Evolutionary conservation across 2,113 vertebrate species (phyloP).

Genomic region (Psammodynastes pulverulentus): DNA sequence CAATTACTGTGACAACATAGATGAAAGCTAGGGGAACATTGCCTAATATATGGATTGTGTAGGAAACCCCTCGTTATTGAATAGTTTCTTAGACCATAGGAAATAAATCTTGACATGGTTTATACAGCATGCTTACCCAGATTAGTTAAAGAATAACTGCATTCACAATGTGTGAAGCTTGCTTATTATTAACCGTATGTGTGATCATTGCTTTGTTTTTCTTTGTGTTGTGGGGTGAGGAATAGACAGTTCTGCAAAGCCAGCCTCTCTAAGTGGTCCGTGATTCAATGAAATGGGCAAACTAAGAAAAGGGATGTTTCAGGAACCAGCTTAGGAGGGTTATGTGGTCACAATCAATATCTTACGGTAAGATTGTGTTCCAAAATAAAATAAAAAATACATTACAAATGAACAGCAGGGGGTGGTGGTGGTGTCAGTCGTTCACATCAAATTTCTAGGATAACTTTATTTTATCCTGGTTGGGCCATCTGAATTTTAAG

Average conservation of each 20-base stretch:
- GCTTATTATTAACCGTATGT: background rate
- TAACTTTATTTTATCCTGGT: background rate
- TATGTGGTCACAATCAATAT: background rate
- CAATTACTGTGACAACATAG: background rate
- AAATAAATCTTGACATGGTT: background rate
- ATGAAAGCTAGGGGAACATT: background rate
- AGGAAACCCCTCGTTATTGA: background rate
- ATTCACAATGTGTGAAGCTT: background rate
- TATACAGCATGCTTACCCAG: background rate
- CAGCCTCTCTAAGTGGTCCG: background rate
- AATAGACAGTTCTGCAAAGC: background rate
- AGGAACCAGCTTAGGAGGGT: background rate
- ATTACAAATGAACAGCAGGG: background rate
- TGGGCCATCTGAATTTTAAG: background rate
- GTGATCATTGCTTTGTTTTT: background rate
- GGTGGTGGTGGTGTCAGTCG: too few species aligned
- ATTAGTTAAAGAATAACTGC: background rate
- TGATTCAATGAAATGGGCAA: background rate
- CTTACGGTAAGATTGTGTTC: background rate
- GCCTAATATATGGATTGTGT: background rate
- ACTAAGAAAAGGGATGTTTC: background rate
- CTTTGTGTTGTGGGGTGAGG: background rate
- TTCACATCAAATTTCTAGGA: background rate
- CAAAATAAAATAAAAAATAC: background rate
- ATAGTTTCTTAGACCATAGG: background rate